Evolutionary conservation across 1,140 invertebrate genomes (phyloP).

Genomic region (Lucilia cuprina): DNA sequence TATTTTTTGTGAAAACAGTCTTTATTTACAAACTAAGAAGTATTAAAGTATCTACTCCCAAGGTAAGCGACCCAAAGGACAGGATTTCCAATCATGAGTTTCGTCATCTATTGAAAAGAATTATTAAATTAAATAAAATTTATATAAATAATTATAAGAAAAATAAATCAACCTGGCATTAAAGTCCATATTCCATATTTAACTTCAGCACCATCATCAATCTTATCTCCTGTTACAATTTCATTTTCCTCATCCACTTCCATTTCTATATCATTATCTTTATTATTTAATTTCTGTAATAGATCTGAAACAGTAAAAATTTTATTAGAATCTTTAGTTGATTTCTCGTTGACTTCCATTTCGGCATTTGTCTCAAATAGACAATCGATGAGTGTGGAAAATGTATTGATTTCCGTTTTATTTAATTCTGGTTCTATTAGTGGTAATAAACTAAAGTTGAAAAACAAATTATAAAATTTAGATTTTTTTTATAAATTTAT

Average conservation of each 20-base stretch:
- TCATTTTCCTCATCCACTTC: background rate
- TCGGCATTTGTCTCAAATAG: conserved; percentile 23
- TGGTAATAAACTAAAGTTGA: conserved; percentile 44
- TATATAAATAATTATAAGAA: background rate
- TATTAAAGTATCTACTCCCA: background rate
- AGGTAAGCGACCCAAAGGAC: conserved; percentile 53
- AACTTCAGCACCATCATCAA: background rate
- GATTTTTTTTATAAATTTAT: background rate
- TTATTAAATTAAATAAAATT: background rate
- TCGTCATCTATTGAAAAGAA: conserved; percentile 35
- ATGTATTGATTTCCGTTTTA: conserved; percentile 36
- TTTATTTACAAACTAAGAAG: background rate
- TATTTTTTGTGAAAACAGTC: background rate
- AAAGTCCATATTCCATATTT: conserved; percentile 37
- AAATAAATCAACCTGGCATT: conserved; percentile 17
- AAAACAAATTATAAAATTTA: background rate
- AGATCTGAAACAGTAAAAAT: conserved; percentile 33
- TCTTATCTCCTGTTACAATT: background rate
- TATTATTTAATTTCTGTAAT: conserved; percentile 22
- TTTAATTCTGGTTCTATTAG: conserved; percentile 47
- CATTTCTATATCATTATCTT: conserved; percentile 17
- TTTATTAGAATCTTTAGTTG: background rate
- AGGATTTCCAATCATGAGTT: conserved; percentile 46
- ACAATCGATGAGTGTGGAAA: conserved; percentile 37
- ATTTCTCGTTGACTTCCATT: conserved; percentile 41